These are phyloP conservation scores for Andrena flavipes DNA, from an alignment of 2,888 invertebrate species.

Conservation along the genomic window DNA sequence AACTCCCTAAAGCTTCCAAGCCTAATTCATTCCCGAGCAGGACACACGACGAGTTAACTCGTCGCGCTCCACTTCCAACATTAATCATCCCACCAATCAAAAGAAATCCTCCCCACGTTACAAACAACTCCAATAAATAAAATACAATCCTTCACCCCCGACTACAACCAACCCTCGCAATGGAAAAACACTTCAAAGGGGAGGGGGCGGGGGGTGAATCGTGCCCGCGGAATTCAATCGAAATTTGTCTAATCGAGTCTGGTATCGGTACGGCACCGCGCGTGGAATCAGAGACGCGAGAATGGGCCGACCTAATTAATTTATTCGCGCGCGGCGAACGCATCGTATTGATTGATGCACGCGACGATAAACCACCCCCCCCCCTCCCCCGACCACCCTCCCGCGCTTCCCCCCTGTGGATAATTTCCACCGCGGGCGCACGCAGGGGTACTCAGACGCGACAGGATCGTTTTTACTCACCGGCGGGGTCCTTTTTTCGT, in stretches of 20 bases:
- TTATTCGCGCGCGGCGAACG: slow-evolving; percentile 29
- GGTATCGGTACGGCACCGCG: neutral
- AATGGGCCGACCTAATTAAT: slow-evolving; percentile 52
- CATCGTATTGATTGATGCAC: slow-evolving; percentile 57
- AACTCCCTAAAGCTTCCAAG: too few species aligned
- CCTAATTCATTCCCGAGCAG: too few species aligned
- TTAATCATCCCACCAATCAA: too few species aligned
- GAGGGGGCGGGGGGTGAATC: too few species aligned
- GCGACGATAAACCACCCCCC: slow-evolving; percentile 11
- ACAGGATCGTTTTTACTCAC: slow-evolving; percentile 43
- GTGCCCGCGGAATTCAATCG: neutral
- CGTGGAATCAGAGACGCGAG: neutral
- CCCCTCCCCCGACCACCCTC: neutral
- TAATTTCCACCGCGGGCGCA: slow-evolving; percentile 40
- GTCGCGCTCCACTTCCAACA: too few species aligned
- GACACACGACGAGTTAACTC: too few species aligned
- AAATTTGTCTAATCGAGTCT: slow-evolving; percentile 15
- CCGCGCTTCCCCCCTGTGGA: slow-evolving; percentile 35
- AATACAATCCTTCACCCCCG: too few species aligned
- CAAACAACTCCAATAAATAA: too few species aligned
- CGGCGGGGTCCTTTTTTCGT: slow-evolving; percentile 14
- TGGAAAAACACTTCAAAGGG: too few species aligned
- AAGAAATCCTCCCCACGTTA: too few species aligned
- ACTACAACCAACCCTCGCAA: too few species aligned
- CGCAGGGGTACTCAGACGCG: slow-evolving; percentile 49